Percentiles rank a stretch among this genome's conserved stretches.
These are phyloP conservation scores for Lepidurus apus DNA, from an alignment of 1,140 invertebrate species.

Conservation along the genomic window DNA sequence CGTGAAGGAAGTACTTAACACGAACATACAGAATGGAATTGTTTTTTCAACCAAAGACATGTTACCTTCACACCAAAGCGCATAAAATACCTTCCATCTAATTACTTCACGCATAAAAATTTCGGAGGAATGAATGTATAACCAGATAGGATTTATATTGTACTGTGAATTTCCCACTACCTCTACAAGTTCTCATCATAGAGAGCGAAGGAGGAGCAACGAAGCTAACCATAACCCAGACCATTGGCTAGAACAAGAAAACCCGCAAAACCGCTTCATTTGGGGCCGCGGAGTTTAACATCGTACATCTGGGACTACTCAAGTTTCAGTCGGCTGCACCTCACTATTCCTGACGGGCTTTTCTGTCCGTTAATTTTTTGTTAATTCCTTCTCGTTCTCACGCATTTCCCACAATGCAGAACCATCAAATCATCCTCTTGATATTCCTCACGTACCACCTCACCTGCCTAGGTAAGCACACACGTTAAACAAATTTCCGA, in stretches of 20 bases:
- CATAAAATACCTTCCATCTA: too few species aligned
- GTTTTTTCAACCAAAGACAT: too few species aligned
- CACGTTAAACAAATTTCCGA: background rate
- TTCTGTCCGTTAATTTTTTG: background rate
- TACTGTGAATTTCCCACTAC: background rate
- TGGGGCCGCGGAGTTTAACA: conserved; percentile 6
- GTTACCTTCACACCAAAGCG: too few species aligned
- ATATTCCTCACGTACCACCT: background rate
- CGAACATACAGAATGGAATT: too few species aligned
- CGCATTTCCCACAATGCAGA: background rate
- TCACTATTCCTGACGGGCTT: background rate
- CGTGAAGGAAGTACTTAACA: too few species aligned
- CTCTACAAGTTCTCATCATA: background rate
- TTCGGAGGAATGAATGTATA: too few species aligned
- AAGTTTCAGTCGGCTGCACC: background rate
- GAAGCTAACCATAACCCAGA: background rate
- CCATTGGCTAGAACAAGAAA: background rate
- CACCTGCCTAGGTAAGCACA: background rate
- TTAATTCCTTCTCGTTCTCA: background rate
- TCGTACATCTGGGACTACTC: conserved; percentile 6
- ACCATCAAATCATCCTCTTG: background rate
- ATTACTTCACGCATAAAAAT: too few species aligned
- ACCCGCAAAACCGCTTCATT: conserved; percentile 14
- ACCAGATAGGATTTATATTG: background rate
- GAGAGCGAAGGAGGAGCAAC: conserved; percentile 3